Evolutionary conservation across 2,888 invertebrate genomes (phyloP), one percentile per base, ranked within the genome.

Genomic region (Plebejus melissa): DNA sequence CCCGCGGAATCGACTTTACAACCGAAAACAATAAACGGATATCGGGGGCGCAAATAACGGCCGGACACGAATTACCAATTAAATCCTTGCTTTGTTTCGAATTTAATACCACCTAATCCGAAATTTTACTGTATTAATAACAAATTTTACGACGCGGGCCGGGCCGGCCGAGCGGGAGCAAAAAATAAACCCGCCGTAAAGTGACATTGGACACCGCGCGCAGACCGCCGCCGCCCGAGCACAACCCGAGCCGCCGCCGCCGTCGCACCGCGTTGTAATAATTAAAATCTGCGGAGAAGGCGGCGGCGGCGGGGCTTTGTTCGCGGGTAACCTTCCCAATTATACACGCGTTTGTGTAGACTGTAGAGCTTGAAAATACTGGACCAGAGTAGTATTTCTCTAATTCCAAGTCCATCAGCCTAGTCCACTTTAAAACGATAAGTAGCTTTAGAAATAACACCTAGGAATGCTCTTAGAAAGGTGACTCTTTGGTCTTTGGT

Each of bases 71-170:
- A 88, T 86, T 85, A 86, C 89, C 90, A 91, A 92, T 91, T 90
- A 91, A 92, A 91, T 88, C 88, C 86, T 87, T 86, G 90, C 90
- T 89, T 91, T 91, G 90, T 92, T 91, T 89, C 90, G 86, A 90
- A 90, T 91, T 90, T 88, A 90, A 91, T 89, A 89, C 88, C 85
- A 90, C 87, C 89, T 90, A 91, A 91, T 90, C 90, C 86, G 88
- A 92, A 91, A 91, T 90, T 92, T 91, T 88, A 91, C 89, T 91
- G 91, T 88, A 91, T 90, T 90, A 90, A 90, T 90, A 90, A 90
- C 89, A 89, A 88, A 85, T 86, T 92, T 92, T 93, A 92, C 86
- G 90, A 90, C 81, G 83, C 81, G 80, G 81, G 72, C 76, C 78
- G 76, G 81, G 82, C 82, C 82, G 81, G 84, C 85, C 84, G 88